Evolutionary conservation across 2,113 vertebrate genomes (phyloP).

Genomic region (Leuciscus idus): DNA sequence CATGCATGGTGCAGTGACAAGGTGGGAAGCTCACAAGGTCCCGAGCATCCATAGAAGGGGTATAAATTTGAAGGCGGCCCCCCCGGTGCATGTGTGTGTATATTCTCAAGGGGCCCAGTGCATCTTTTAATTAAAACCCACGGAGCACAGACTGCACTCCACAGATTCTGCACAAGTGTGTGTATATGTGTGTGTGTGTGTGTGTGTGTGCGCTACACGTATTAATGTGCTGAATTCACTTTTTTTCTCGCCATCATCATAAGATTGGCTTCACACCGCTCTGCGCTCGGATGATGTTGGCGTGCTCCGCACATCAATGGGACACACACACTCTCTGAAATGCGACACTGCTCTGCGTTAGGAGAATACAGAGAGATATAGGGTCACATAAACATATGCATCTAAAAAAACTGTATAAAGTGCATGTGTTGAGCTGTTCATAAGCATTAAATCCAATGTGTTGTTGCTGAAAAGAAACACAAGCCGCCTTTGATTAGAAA

Average conservation of each 20-base stretch:
- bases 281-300: conserved; percentile 38
- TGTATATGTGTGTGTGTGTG: background rate
- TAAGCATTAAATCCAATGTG: background rate
- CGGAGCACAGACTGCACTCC: conserved; percentile 13
- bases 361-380: conserved; percentile 19
- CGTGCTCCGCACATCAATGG: conserved; percentile 45
- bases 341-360: conserved; percentile 38
- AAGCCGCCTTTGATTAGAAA: background rate
- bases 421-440: background rate
- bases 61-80: background rate
- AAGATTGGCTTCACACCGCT: conserved; percentile 44
- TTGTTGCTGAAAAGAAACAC: background rate
- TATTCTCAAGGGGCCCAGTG: conserved; percentile 25
- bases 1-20: conserved; percentile 16
- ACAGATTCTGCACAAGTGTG: background rate
- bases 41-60: conserved; percentile 13
- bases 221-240: conserved; percentile 49
- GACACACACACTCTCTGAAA: conserved; percentile 27
- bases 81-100: conserved; percentile 27
- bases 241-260: conserved; percentile 38
- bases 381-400: background rate
- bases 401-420: background rate
- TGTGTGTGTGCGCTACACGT: conserved; percentile 16
- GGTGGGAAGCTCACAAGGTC: background rate
- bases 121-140: conserved; percentile 49